Evolutionary conservation across 2,797 vertebrate species (phyloP).

Genomic region (Myoxocephalus aenaeus): DNA sequence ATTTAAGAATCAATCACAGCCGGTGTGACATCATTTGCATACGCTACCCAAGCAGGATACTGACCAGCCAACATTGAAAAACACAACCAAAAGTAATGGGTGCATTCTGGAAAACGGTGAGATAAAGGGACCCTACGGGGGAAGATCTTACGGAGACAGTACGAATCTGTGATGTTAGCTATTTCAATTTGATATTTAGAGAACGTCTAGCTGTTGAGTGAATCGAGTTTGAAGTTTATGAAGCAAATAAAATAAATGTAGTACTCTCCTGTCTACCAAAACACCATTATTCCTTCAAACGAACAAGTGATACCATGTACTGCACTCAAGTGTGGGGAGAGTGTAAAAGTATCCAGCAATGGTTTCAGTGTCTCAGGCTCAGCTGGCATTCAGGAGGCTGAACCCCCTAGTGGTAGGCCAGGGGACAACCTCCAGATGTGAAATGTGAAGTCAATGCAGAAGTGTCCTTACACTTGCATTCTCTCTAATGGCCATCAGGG

Average conservation of each 20-base stretch:
- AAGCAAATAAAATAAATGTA: not conserved
- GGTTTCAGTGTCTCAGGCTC: no score
- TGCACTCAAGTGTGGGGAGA: not conserved
- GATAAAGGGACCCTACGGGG: no score
- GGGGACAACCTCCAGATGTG: no score
- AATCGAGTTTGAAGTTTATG: not conserved
- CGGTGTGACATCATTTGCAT: not conserved
- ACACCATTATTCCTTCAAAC: not conserved
- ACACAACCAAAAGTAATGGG: not conserved
- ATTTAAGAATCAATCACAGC: not conserved
- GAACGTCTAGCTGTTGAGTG: not conserved
- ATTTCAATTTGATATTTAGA: not conserved
- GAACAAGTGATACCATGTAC: not conserved
- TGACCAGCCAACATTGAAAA: not conserved
- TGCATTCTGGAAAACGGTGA: not conserved
- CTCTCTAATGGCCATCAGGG: no score
- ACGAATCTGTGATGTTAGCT: no score
- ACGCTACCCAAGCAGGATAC: not conserved
- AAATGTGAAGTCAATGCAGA: no score
- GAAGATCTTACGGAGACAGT: no score
- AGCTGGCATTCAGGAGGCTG: no score
- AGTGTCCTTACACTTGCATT: no score
- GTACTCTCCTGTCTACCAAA: not conserved
- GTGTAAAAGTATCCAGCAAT: no score
- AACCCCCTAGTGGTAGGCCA: no score